Evolutionary conservation across 2,888 invertebrate species (phyloP), one percentile per base, ranked within the genome.

Genomic region (Doris montereyensis): DNA sequence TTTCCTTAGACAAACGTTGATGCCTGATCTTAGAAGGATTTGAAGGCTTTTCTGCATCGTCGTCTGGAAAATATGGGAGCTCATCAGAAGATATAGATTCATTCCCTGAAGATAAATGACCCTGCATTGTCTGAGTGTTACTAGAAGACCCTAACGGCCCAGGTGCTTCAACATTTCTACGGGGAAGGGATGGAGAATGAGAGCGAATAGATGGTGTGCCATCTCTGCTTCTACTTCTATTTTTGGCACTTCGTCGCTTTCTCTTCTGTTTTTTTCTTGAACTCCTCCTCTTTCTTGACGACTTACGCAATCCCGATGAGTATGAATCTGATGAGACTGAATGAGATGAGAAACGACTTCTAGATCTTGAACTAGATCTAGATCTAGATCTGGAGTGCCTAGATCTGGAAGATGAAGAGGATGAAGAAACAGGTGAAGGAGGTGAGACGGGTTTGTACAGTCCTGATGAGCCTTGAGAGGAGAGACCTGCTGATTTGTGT

Each of bases 21-120:
- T n/a, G n/a, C n/a, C n/a, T n/a, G n/a, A n/a, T n/a, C n/a, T n/a
- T n/a, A n/a, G n/a, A n/a, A n/a, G n/a, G n/a, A n/a, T n/a, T n/a
- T n/a, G n/a, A n/a, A n/a, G n/a, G n/a, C n/a, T n/a, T n/a, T n/a
- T n/a, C n/a, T n/a, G n/a, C n/a, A 26, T 75, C 79, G 30, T 79
- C 79, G 70, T 79, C 79, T 34, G 75, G 75, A 32, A 79, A 79
- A 30, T 79, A 70, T 41, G 79, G 79, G 21, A 79, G 24, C 30
- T 79, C 79, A 75, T 79, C 79, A 13, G 79, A 79, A 21, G 79
- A 79, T 8, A 79, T 79, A 2, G 79, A 79, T 52, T 79, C 79
- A 79, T 79, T 41, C 21, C 79, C 79, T 34, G 79, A 79, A 21
- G 75, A 75, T n/a, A 79, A 34, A 21, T 62, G 58, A n/a, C 74